Evolutionary conservation across 2,888 invertebrate species (phyloP).

Genomic region (Candidula unifasciata): DNA sequence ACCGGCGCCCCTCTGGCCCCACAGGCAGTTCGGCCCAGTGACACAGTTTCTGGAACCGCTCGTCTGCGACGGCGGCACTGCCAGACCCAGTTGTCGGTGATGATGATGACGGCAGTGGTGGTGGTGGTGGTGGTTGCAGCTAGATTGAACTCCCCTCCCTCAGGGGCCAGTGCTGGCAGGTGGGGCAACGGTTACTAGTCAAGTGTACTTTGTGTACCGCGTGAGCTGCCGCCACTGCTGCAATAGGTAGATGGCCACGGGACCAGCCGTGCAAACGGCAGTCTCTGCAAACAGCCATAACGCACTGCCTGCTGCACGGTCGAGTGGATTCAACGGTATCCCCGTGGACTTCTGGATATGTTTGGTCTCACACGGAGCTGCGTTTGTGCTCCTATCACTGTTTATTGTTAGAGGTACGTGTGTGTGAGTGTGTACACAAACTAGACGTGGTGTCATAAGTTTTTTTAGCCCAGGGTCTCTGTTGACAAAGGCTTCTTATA

Average conservation of each 20-base stretch:
- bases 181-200: too few relatives aligned
- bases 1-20: constrained; percentile 26
- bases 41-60: constrained; percentile 19
- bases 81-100: not conserved
- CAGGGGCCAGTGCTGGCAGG: not conserved
- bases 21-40: constrained; percentile 35
- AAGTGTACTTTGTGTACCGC: not conserved
- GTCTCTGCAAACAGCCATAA: not conserved
- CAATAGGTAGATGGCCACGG: constrained; percentile 1
- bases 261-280: not conserved
- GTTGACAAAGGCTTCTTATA: too few relatives aligned
- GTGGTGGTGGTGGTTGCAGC: not conserved
- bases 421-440: too few relatives aligned
- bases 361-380: too few relatives aligned
- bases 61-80: constrained; percentile 24
- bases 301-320: not conserved
- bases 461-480: too few relatives aligned
- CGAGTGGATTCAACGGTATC: not conserved
- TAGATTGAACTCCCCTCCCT: not conserved
- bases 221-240: constrained; percentile 4
- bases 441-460: too few relatives aligned
- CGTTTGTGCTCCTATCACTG: too few relatives aligned
- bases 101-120: not conserved
- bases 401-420: too few relatives aligned
- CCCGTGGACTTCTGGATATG: too few relatives aligned